phyloP scores from a whole-genome alignment of 2,113 vertebrate species.

The Equus quagga region DNA sequence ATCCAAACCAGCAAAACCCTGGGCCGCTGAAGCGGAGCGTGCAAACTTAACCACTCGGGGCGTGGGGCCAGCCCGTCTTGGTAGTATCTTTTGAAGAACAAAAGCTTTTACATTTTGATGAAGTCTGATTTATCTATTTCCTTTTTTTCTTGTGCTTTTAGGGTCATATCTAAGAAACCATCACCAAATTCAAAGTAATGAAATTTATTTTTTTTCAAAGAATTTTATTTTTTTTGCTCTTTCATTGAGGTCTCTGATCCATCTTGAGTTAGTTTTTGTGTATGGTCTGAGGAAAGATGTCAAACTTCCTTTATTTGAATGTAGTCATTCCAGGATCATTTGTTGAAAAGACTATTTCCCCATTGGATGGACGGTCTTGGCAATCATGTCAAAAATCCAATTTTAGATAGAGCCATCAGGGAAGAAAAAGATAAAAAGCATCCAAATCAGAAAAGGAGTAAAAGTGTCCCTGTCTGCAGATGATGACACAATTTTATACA shows the following conservation, averaged over 20 bases:
- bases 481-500: neutral
- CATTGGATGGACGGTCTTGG: neutral
- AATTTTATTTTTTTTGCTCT: neutral
- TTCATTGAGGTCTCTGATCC: neutral
- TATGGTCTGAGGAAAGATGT: neutral
- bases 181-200: neutral
- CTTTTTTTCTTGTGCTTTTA: neutral
- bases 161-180: neutral
- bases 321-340: neutral
- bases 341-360: neutral
- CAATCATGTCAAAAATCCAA: neutral
- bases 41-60: too few relatives aligned
- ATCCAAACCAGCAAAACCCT: too few relatives aligned
- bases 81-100: neutral
- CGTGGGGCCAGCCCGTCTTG: neutral
- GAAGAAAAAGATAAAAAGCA: neutral
- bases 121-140: neutral
- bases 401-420: neutral
- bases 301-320: neutral
- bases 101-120: neutral
- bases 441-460: neutral
- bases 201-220: neutral
- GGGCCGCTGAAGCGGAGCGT: too few relatives aligned
- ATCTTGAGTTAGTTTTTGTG: slow-evolving; percentile 11
- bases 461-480: neutral